Conservation (phyloP, 2,888 invertebrate species). For the Hipparchia semele region DNA sequence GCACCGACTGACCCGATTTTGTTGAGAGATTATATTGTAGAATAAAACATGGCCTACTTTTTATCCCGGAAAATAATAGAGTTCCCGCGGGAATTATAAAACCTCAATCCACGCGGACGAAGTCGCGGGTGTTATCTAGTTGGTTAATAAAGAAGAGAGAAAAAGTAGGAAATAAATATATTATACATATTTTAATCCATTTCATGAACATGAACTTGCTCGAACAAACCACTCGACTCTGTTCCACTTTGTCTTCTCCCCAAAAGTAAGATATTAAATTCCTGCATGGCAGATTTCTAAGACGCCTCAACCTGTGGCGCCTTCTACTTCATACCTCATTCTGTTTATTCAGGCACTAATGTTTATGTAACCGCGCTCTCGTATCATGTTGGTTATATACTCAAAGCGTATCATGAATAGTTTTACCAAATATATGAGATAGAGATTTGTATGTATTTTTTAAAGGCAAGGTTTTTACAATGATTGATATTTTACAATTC, state of each 20-base stretch:
- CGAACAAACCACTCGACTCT: neutral
- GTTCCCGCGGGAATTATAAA: too few relatives aligned
- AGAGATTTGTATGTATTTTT: too few relatives aligned
- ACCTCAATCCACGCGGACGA: too few relatives aligned
- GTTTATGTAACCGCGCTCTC: conserved; percentile 29
- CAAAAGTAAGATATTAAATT: conserved; percentile 5
- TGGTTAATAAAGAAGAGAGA: too few relatives aligned
- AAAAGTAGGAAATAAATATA: neutral
- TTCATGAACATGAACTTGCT: neutral
- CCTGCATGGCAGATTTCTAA: conserved; percentile 11
- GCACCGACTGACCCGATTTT: too few relatives aligned
- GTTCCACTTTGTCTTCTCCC: neutral
- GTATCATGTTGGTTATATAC: conserved; percentile 41
- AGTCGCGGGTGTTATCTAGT: too few relatives aligned
- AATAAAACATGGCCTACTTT: too few relatives aligned
- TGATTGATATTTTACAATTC: too few relatives aligned
- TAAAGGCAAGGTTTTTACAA: too few relatives aligned
- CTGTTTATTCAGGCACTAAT: conserved; percentile 27
- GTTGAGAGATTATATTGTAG: too few relatives aligned
- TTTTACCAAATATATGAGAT: conserved; percentile 55
- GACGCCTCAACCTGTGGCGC: conserved; percentile 32
- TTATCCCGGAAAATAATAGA: too few relatives aligned
- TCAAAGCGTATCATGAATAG: conserved; percentile 26
- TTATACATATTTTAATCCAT: neutral
- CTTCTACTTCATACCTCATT: conserved; percentile 25